Percentiles rank a stretch among this genome's conserved stretches.
Evolutionary conservation across 2,113 vertebrate species (phyloP).

Genomic region (Rhizomys pruinosus): DNA sequence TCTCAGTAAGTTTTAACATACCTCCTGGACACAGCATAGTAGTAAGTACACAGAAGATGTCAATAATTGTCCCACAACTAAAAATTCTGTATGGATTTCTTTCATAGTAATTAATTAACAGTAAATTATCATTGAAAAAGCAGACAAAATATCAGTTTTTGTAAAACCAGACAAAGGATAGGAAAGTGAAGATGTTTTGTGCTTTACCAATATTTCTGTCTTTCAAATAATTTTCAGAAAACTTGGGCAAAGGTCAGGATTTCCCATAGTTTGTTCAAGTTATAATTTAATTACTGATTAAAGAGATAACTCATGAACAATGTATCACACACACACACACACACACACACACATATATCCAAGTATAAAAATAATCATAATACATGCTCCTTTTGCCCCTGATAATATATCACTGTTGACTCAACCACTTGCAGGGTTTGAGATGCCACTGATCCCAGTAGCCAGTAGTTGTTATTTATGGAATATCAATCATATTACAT

Average conservation of each 20-base stretch:
- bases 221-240: constrained; percentile 39
- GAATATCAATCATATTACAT: background rate
- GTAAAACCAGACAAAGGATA: background rate
- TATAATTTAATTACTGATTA: constrained; percentile 18
- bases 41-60: background rate
- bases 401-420: background rate
- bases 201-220: background rate
- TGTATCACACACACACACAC: too few species aligned
- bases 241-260: background rate
- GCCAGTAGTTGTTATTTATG: background rate
- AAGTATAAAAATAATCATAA: background rate
- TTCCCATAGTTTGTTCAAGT: background rate
- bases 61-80: background rate
- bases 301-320: background rate
- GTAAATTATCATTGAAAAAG: background rate
- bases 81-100: background rate
- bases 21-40: background rate
- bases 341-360: too few species aligned
- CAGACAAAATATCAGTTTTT: constrained; percentile 17
- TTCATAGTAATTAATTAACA: background rate
- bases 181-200: background rate
- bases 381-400: background rate
- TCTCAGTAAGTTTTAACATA: background rate
- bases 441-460: background rate
- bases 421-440: background rate